Base-by-base conservation (phyloP, 1,140 invertebrate species). In the Neodiprion lecontei region DNA sequence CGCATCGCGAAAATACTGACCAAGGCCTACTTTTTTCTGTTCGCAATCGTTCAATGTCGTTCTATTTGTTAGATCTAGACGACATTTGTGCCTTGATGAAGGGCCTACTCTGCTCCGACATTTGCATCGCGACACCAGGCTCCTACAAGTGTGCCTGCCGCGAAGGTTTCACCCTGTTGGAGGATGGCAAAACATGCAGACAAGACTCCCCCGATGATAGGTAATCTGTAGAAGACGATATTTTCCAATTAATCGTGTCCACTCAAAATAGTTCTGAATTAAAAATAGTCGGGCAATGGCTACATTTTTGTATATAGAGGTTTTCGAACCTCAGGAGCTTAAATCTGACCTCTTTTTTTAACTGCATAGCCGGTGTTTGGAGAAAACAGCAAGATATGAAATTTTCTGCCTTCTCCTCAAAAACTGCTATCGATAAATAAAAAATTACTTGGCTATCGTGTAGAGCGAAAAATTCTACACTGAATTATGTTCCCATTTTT, bases 101-200 rank as follows among this genome's bases (percentile, higher is more conserved):
- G 69, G 92, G 91, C 9, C 90, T 93, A 77, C 83, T 95, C 9
- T 95, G 94, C 80, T 92, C 93, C 0, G 93, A 95, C 76, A 91
- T 93, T 78, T 95, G 94, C 79, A 88, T 94, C 9, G 91, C 93
- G 0, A 89, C 90, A 0, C 90, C 89, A 7, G 91, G 90, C 7
- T 95, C 94, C 0, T 96, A 93, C 83, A 90, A 87, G 72, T 97
- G 95, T 83, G 89, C 91, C 50, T 97, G 95, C 84, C 88, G 91
- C 23, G 85, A 91, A 76, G 95, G 95, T 7, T 96, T 92, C 80
- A 90, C 91, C 73, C 86, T 95, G 7, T 89, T 91, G 78, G 84
- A 90, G 40, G 94, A 95, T 83, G 91, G 90, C 67, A 92, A 91
- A 80, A 91, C 93, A 7, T 95, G 94, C 79, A 86, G 86, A 84